Evolutionary conservation across 2,888 invertebrate genomes (phyloP).

Genomic region (Zelleria hepariella): DNA sequence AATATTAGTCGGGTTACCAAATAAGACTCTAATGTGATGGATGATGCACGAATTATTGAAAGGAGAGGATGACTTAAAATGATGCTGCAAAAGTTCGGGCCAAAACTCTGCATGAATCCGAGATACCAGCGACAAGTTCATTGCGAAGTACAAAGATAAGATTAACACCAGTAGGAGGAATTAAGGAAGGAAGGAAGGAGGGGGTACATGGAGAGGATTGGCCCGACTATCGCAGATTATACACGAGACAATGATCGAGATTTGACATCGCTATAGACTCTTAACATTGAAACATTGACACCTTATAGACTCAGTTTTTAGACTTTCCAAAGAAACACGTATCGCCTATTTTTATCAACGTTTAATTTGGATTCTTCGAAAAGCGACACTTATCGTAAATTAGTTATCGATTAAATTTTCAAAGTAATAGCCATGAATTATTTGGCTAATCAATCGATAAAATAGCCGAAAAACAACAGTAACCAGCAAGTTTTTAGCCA

Average conservation of each 20-base stretch:
- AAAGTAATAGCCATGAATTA: too few relatives aligned
- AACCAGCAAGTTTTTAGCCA: too few relatives aligned
- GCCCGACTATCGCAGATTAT: constrained; percentile 49
- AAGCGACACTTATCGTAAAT: too few relatives aligned
- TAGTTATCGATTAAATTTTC: too few relatives aligned
- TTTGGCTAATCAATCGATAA: too few relatives aligned
- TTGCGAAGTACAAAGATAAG: neutral
- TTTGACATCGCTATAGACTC: constrained; percentile 20
- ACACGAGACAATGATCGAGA: constrained; percentile 19
- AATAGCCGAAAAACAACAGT: too few relatives aligned
- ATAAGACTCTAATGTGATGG: too few relatives aligned
- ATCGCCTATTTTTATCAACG: neutral
- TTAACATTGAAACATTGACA: too few relatives aligned
- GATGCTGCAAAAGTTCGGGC: constrained; percentile 27
- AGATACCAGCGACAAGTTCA: neutral
- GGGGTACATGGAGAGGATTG: constrained; percentile 66
- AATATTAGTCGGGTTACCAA: too few relatives aligned
- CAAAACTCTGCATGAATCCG: constrained; percentile 61
- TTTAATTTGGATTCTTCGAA: too few relatives aligned
- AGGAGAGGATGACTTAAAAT: neutral
- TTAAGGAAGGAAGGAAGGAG: constrained; percentile 15
- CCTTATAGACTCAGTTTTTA: neutral
- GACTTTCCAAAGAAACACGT: neutral
- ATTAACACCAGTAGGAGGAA: neutral
- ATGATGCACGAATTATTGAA: neutral